Conservation (phyloP, 2,113 vertebrate species). For the Thermophis baileyi region DNA sequence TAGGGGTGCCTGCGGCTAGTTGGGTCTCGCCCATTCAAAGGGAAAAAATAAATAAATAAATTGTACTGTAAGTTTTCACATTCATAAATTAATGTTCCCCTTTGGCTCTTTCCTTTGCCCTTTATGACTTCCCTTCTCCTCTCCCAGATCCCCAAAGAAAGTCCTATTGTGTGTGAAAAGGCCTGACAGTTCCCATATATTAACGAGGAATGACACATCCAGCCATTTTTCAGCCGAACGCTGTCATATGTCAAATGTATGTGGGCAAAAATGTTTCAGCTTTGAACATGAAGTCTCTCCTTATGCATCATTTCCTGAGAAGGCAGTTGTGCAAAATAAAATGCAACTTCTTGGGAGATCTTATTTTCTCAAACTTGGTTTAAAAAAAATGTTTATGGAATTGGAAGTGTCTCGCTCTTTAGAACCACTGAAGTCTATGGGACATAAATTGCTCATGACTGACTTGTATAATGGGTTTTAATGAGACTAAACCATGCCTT, state of each 20-base stretch:
- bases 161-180: constrained; percentile 61
- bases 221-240: constrained; percentile 53
- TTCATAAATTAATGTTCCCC: constrained; percentile 66
- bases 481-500: not conserved
- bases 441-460: not conserved
- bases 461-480: not conserved
- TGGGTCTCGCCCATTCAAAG: constrained; percentile 57
- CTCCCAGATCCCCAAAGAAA: constrained; percentile 62
- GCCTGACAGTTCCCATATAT: constrained; percentile 56
- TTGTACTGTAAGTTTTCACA: constrained; percentile 68
- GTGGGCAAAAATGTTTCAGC: constrained; percentile 40
- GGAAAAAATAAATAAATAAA: constrained; percentile 31
- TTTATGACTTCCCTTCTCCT: constrained; percentile 65
- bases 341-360: not conserved
- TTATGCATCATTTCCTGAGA: not conserved
- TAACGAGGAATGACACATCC: constrained; percentile 66
- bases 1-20: constrained; percentile 56
- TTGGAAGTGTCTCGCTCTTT: not conserved
- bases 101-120: constrained; percentile 61
- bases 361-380: not conserved
- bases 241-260: constrained; percentile 11
- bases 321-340: not conserved
- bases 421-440: not conserved
- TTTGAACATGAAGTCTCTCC: not conserved
- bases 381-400: not conserved